Base-by-base conservation (phyloP, 2,113 vertebrate genomes). In the Scomber scombrus region DNA sequence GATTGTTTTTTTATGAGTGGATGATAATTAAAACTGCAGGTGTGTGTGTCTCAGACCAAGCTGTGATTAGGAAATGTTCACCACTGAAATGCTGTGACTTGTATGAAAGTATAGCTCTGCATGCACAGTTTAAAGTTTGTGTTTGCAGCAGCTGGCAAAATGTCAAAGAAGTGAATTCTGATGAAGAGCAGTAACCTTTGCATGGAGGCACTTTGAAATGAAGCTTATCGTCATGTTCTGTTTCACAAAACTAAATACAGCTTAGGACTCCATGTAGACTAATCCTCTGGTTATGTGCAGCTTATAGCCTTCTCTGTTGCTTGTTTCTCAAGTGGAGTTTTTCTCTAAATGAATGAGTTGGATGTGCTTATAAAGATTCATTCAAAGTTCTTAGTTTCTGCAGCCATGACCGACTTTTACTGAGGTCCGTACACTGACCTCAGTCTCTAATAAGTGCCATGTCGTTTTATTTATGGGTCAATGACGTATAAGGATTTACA, bases 1-100 rank as follows among this genome's bases (percentile, higher is more conserved):
- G 3, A 23, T 84, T 80, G 71, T 85, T 80, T 85, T 80, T 61
- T 75, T 46, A 72, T 70, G 4, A 18, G 49, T 40, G 7, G 21
- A 16, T 21, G 19, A 23, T 45, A 12, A 11, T 57, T 34, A 63
- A 40, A 40, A 40, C 9, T 26, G 11, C 5, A 51, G 14, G 5
- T 54, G 12, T 78, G 12, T 78, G 40, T n/a, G 9, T 40, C 3
- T 2, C 10, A 11, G 18, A 62, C 5, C 26, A 12, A 62, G 15
- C 12, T 50, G 18, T 45, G 11, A 3, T 31, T 3, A 14, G 0
- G 6, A 43, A 3, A 11, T 11, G 9, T 12, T 7, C 5, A 3
- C 2, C 13, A 3, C 19, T 71, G 2, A 23, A 61, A 65, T 21
- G 7, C 16, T 47, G 21, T 0, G 4, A 2, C 49, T 7, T 3